phyloP scores from a whole-genome alignment of 2,113 vertebrate species.

The Vulpes lagopus region DNA sequence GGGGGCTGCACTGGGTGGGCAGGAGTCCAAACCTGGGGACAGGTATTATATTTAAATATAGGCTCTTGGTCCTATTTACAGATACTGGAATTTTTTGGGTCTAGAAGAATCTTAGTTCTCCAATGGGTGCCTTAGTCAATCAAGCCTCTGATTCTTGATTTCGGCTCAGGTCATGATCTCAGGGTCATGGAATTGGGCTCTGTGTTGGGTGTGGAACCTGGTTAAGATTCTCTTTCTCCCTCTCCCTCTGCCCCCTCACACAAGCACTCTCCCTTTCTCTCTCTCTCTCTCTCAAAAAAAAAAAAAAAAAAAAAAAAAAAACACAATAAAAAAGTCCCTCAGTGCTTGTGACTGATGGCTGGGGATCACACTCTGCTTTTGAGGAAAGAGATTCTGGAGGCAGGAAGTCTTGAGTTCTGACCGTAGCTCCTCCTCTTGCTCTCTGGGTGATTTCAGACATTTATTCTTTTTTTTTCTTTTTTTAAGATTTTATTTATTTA shows the following conservation, averaged over 20 bases:
- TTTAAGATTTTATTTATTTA: too few species aligned
- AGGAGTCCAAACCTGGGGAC: not conserved
- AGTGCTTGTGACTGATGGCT: not conserved
- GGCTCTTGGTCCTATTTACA: not conserved
- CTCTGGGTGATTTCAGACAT: not conserved
- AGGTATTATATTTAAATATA: not conserved
- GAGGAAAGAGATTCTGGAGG: not conserved
- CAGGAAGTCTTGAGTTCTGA: too few species aligned
- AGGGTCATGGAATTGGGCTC: not conserved
- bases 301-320: not conserved
- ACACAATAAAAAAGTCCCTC: not conserved
- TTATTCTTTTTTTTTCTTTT: too few species aligned
- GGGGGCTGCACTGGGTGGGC: not conserved
- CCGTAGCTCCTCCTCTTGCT: not conserved
- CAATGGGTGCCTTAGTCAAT: not conserved
- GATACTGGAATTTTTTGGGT: not conserved
- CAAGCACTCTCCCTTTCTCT: not conserved
- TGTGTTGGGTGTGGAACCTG: not conserved
- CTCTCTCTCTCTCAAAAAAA: not conserved
- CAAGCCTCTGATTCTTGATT: not conserved
- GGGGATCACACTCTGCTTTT: not conserved
- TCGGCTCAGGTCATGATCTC: not conserved
- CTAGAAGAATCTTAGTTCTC: not conserved
- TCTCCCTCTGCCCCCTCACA: not conserved
- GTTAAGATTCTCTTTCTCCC: not conserved